Percentiles rank a stretch among this genome's conserved stretches.
These are phyloP conservation scores for Gavialis gangeticus DNA, from an alignment of 2,113 vertebrate genomes.

Conservation along the genomic window DNA sequence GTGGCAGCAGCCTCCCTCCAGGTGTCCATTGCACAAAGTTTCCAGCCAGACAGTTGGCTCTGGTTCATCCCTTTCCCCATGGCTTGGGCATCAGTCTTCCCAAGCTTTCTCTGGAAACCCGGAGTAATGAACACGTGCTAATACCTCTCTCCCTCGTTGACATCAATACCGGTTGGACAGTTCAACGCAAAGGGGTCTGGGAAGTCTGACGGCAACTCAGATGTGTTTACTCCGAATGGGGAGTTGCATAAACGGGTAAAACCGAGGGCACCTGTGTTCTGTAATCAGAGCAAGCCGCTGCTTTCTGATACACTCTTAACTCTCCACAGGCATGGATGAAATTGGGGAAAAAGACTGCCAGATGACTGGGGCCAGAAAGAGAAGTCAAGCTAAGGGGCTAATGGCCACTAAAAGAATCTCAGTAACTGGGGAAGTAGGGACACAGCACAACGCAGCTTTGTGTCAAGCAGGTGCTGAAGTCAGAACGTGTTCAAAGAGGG, in stretches of 20 bases:
- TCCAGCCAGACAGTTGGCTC: constrained; percentile 52
- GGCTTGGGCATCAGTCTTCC: background rate
- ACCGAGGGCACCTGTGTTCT: background rate
- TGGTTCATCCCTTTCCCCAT: background rate
- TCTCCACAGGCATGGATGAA: background rate
- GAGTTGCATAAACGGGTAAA: background rate
- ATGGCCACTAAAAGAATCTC: background rate
- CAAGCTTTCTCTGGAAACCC: constrained; percentile 40
- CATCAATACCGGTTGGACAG: background rate
- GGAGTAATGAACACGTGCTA: background rate
- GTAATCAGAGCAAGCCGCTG: background rate
- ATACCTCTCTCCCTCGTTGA: background rate
- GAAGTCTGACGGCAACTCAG: background rate
- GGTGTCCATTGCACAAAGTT: constrained; percentile 29
- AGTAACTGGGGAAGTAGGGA: no score
- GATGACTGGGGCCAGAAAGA: background rate
- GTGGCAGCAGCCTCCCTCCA: constrained; percentile 1
- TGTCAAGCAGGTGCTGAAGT: background rate
- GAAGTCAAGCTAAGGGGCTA: background rate
- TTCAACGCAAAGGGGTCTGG: background rate
- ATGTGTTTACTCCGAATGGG: background rate
- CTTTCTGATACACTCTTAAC: background rate
- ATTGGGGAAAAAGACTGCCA: background rate
- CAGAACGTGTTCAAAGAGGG: background rate
- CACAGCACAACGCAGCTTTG: background rate